Evolutionary conservation across 2,888 invertebrate genomes (phyloP).

Genomic region (Augochlorella aurata): DNA sequence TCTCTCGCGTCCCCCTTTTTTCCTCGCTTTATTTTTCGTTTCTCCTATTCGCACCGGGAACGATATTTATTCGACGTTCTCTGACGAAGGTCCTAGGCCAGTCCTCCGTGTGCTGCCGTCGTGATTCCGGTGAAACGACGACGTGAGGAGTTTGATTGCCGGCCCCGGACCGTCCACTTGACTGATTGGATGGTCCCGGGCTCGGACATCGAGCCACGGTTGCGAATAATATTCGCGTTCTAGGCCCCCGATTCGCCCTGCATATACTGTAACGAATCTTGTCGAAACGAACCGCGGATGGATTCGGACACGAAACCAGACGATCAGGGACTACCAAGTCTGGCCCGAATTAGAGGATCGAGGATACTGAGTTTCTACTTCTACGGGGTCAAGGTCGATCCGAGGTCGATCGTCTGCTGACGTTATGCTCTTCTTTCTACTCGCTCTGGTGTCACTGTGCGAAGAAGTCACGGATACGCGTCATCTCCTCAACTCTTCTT

Average conservation of each 20-base stretch:
- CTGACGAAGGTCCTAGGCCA: slow-evolving; percentile 61
- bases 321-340: slow-evolving; percentile 3
- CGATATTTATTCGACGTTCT: slow-evolving; percentile 64
- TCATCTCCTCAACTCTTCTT: too few relatives aligned
- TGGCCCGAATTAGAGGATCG: not conserved
- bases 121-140: slow-evolving; percentile 60
- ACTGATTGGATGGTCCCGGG: slow-evolving; percentile 52
- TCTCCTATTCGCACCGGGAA: slow-evolving; percentile 59
- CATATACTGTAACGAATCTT: slow-evolving; percentile 43
- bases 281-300: slow-evolving; percentile 16
- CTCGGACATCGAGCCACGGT: slow-evolving; percentile 49
- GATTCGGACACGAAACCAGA: slow-evolving; percentile 5
- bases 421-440: too few relatives aligned
- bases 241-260: slow-evolving; percentile 38
- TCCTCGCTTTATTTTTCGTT: slow-evolving; percentile 44
- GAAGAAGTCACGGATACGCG: too few relatives aligned
- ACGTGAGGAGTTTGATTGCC: slow-evolving; percentile 53
- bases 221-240: slow-evolving; percentile 42
- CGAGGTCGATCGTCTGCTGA: not conserved
- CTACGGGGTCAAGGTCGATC: not conserved
- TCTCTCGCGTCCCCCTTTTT: not conserved
- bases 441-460: too few relatives aligned
- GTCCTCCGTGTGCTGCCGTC: slow-evolving; percentile 51
- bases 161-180: slow-evolving; percentile 33
- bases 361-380: not conserved